phyloP scores from a whole-genome alignment of 2,888 invertebrate species.

The Aradus depressus region DNA sequence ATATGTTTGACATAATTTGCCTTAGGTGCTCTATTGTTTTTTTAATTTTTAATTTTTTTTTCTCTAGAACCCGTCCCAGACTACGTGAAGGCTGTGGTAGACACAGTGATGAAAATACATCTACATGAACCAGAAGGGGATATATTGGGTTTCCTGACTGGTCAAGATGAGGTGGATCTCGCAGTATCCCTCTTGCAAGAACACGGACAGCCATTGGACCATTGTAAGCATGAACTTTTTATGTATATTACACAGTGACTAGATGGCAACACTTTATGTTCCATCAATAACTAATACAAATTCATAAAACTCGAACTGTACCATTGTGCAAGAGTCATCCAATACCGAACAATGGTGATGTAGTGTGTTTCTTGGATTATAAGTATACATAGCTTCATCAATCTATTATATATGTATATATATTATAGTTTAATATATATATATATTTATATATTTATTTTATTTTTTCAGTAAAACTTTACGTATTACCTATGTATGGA shows the following conservation, averaged over 20 bases:
- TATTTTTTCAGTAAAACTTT: constrained; percentile 36
- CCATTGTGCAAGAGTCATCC: too few species aligned
- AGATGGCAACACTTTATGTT: too few species aligned
- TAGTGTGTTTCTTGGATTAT: too few species aligned
- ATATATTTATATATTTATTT: constrained; percentile 3
- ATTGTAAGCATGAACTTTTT: constrained; percentile 3
- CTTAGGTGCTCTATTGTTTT: neutral
- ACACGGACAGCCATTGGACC: constrained; percentile 16
- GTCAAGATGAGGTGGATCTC: constrained; percentile 84
- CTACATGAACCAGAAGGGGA: constrained; percentile 72
- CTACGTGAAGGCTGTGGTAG: constrained; percentile 76
- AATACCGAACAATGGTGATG: too few species aligned
- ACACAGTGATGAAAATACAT: constrained; percentile 84
- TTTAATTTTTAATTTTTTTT: constrained; percentile 14
- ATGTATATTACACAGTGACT: neutral
- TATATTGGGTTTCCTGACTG: constrained; percentile 83
- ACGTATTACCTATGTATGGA: constrained; percentile 68
- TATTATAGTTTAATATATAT: neutral
- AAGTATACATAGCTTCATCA: neutral
- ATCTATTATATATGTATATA: neutral
- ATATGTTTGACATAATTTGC: neutral
- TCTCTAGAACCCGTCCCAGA: constrained; percentile 71
- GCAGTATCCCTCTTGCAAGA: constrained; percentile 55
- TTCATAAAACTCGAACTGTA: too few species aligned
- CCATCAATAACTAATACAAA: too few species aligned